Percentiles rank a stretch among this genome's conserved stretches.
Conservation (phyloP, 2,797 vertebrate genomes). For the Amblyraja radiata region DNA sequence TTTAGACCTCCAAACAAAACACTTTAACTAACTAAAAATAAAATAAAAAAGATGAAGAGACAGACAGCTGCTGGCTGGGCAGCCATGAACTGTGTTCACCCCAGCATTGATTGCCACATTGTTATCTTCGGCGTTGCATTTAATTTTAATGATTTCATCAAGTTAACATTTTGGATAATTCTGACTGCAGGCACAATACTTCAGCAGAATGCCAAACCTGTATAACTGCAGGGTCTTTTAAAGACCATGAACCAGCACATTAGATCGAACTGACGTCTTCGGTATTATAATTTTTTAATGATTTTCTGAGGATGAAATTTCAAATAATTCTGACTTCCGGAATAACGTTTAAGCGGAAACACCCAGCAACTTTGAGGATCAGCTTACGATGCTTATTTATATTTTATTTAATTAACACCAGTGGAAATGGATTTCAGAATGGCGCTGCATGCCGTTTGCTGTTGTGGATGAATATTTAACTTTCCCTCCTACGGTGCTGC, state of each 20-base stretch:
- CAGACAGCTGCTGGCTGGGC: too few relatives aligned
- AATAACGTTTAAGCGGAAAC: background rate
- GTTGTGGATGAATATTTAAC: background rate
- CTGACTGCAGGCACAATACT: too few relatives aligned
- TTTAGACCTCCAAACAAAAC: too few relatives aligned
- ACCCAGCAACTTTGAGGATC: background rate
- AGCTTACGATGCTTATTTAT: background rate
- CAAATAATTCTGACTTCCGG: background rate
- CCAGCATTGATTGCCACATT: background rate
- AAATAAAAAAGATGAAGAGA: too few relatives aligned
- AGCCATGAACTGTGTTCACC: background rate
- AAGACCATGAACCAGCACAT: background rate
- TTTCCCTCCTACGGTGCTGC: background rate
- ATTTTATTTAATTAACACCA: background rate
- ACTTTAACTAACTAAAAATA: too few relatives aligned
- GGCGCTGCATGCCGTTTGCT: background rate
- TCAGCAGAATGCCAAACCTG: too few relatives aligned
- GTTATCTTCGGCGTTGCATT: too few relatives aligned
- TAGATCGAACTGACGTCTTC: background rate
- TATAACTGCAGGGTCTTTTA: background rate
- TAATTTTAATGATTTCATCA: too few relatives aligned
- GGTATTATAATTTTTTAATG: background rate
- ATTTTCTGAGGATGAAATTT: background rate
- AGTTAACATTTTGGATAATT: too few relatives aligned
- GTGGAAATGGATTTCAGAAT: background rate